Evolutionary conservation across 2,888 invertebrate species (phyloP).

Genomic region (Ochlodes sylvanus): DNA sequence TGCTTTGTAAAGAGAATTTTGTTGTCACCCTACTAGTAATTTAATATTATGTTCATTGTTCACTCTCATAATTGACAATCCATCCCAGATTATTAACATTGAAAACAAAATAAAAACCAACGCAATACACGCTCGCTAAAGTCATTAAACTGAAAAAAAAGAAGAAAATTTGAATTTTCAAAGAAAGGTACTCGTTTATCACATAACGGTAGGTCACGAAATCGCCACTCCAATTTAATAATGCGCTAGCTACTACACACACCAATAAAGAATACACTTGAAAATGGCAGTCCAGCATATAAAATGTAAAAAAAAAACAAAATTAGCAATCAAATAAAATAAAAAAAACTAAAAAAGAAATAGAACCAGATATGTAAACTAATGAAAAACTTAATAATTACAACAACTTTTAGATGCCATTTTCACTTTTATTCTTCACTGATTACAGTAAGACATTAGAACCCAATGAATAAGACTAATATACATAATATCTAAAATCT

Average conservation of each 20-base stretch:
- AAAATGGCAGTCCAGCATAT: conserved; percentile 12
- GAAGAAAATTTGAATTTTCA: conserved; percentile 9
- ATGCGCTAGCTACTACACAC: conserved; percentile 1
- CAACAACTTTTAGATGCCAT: not conserved
- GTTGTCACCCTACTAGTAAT: not conserved
- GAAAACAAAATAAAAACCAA: not conserved
- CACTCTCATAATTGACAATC: conserved; percentile 27
- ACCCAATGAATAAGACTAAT: conserved; percentile 2
- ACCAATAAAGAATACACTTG: conserved; percentile 13
- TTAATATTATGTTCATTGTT: conserved; percentile 8
- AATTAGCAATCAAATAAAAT: conserved; percentile 2
- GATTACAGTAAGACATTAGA: not conserved
- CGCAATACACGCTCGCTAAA: not conserved
- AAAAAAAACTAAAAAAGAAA: not conserved
- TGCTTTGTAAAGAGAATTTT: conserved; percentile 3
- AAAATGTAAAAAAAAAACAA: not conserved
- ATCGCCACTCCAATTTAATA: conserved; percentile 10
- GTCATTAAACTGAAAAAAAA: conserved; percentile 2
- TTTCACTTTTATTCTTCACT: not conserved
- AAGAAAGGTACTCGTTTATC: conserved; percentile 21
- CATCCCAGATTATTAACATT: conserved; percentile 28
- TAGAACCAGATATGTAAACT: not conserved
- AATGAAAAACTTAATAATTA: not conserved
- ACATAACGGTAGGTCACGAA: conserved; percentile 10
- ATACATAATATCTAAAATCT: not conserved